These are phyloP conservation scores for Phyto melanocephala DNA, from an alignment of 2,888 invertebrate species.

Conservation along the genomic window DNA sequence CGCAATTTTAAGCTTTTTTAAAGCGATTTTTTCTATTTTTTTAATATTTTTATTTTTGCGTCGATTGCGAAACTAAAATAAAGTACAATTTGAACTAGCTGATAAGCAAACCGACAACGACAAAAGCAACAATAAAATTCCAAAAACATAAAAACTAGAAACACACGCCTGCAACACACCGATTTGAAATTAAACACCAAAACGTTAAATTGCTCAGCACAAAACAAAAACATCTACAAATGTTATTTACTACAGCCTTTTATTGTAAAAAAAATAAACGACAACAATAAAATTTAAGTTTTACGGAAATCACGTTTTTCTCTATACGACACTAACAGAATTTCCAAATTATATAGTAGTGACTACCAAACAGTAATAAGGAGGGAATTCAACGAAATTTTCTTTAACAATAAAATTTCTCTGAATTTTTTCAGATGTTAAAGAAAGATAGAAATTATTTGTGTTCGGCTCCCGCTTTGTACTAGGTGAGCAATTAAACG, in stretches of 20 bases:
- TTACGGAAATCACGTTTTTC: conserved; percentile 63
- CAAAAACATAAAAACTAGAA: neutral
- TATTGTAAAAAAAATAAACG: neutral
- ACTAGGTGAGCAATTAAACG: too few relatives aligned
- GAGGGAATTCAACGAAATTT: too few relatives aligned
- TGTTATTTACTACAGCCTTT: neutral
- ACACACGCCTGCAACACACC: conserved; percentile 15
- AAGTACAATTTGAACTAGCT: conserved; percentile 21
- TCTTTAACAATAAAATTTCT: too few relatives aligned
- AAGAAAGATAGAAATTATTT: too few relatives aligned
- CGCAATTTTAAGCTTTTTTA: conserved; percentile 44
- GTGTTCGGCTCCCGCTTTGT: too few relatives aligned
- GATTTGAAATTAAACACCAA: conserved; percentile 39
- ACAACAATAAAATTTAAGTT: neutral
- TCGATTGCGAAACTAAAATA: conserved; percentile 54
- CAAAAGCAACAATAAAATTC: conserved; percentile 17
- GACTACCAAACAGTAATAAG: too few relatives aligned
- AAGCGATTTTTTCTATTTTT: conserved; percentile 17
- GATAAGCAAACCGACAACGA: conserved; percentile 41
- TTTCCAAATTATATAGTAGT: conserved; percentile 5
- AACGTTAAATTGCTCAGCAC: conserved; percentile 38
- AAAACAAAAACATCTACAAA: conserved; percentile 2
- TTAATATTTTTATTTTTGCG: conserved; percentile 26
- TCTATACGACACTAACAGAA: conserved; percentile 9
- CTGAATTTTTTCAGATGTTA: too few relatives aligned